Evolutionary conservation across 2,888 invertebrate species (phyloP), one percentile per base, ranked within the genome.

Genomic region (Busseola fusca): DNA sequence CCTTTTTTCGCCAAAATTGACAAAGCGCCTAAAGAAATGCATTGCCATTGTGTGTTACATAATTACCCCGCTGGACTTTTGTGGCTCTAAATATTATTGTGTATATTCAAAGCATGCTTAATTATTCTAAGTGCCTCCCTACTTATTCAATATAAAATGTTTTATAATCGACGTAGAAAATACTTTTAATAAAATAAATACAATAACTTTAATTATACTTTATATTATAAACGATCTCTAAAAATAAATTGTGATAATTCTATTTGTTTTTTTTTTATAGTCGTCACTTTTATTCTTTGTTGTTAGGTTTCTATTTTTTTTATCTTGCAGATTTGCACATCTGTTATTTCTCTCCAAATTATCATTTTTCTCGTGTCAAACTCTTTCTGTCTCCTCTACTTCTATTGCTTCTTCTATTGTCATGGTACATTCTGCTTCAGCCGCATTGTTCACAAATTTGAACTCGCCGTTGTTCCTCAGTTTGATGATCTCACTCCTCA

Each of bases 401-500:
- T 1, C 12, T 25, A 4, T 27, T 16, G 12, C 16, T 58, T 42
- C 60, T 14, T 73, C 62, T 21, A 27, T 12, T 40, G 3, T 34
- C 74, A 64, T 40, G 30, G 45, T 56, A 74, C 64, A 72, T 34
- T 72, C 40, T 10, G 30, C 56, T 30, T 56, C 74, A 48, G 30
- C 9, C 6, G 27, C 60, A 27, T 72, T 71, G 70, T 72, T 71
- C 5, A 59, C 30, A 72, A 72, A 59, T 72, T n/a, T 42, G 42
- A 72, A 59, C 37, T 45, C 34, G 42, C 52, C 50, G 4, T 45
- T 45, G 27, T 42, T 10, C 4, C 18, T n/a, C 60, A 71, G 73
- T 60, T 71, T 71, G 0, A 30, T 59, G 52, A 71, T 72, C 6
- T 71, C 73, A 72, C 42, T 71, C 14, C 60, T 72, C 37, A 71